A percentile compares a stretch with the other conserved stretches of the same genome.
Conservation (phyloP, 2,888 invertebrate species). For the Nomada lathburiana region DNA sequence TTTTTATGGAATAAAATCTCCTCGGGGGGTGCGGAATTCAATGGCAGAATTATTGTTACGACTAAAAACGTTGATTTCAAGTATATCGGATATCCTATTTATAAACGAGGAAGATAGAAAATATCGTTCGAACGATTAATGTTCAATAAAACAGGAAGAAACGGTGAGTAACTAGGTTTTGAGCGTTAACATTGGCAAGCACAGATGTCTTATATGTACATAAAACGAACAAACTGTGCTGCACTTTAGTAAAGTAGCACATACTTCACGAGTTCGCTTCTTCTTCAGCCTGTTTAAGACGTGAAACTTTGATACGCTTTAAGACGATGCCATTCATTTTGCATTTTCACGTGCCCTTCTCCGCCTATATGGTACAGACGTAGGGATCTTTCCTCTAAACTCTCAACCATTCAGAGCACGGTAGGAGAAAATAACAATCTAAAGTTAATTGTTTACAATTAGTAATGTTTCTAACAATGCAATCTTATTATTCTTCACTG, state of each 20-base stretch:
- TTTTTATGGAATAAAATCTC: not conserved
- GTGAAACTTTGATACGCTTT: conserved; percentile 51
- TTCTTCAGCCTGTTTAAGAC: conserved; percentile 39
- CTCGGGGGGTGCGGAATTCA: not conserved
- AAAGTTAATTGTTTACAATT: too few relatives aligned
- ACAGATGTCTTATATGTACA: conserved; percentile 7
- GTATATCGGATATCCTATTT: too few relatives aligned
- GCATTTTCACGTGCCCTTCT: conserved; percentile 6
- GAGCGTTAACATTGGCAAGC: conserved; percentile 1
- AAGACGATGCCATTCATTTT: conserved; percentile 9
- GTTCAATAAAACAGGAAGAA: not conserved
- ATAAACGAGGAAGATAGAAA: not conserved
- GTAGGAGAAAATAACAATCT: too few relatives aligned
- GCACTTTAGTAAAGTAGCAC: conserved; percentile 25
- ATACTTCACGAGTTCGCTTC: conserved; percentile 54
- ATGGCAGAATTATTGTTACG: not conserved
- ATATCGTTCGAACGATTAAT: not conserved
- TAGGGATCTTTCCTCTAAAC: not conserved
- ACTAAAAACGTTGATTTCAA: not conserved
- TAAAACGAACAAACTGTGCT: conserved; percentile 40
- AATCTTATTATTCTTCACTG: too few relatives aligned
- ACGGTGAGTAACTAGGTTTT: not conserved
- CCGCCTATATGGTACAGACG: not conserved
- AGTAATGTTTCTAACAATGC: too few relatives aligned
- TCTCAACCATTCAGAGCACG: not conserved